Conservation (phyloP, 2,797 vertebrate genomes). For the Perodicticus potto region DNA sequence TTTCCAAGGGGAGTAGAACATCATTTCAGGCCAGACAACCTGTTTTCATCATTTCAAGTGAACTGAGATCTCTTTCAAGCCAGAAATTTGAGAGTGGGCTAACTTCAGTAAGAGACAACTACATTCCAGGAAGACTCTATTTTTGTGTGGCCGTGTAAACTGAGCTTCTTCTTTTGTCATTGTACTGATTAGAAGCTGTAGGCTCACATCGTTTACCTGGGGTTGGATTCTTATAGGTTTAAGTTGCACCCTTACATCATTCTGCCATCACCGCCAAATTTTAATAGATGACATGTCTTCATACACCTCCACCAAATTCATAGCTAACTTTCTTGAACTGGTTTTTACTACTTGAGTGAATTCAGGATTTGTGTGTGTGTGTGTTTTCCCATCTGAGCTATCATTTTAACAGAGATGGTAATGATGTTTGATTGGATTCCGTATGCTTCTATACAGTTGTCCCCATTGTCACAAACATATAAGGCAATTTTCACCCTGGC, state of each 20-base stretch:
- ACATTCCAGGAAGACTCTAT: background rate
- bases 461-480: background rate
- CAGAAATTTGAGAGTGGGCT: background rate
- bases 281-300: slow-evolving; percentile 26
- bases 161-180: background rate
- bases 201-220: background rate
- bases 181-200: background rate
- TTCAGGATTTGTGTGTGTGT: background rate
- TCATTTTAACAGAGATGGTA: background rate
- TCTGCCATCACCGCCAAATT: slow-evolving; percentile 29
- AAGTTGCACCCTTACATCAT: background rate
- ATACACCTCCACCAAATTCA: background rate
- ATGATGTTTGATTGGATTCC: background rate
- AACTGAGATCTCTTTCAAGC: background rate
- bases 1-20: background rate
- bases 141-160: background rate
- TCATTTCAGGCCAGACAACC: background rate
- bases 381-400: background rate
- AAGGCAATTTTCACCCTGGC: background rate
- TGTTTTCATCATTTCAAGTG: background rate
- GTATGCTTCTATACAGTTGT: background rate
- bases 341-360: background rate
- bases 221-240: slow-evolving; percentile 21
- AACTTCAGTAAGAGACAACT: background rate
- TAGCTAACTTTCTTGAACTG: background rate